phyloP scores from a whole-genome alignment of 64 coral and sea anemone genomes.

The Platygyra sinensis region DNA sequence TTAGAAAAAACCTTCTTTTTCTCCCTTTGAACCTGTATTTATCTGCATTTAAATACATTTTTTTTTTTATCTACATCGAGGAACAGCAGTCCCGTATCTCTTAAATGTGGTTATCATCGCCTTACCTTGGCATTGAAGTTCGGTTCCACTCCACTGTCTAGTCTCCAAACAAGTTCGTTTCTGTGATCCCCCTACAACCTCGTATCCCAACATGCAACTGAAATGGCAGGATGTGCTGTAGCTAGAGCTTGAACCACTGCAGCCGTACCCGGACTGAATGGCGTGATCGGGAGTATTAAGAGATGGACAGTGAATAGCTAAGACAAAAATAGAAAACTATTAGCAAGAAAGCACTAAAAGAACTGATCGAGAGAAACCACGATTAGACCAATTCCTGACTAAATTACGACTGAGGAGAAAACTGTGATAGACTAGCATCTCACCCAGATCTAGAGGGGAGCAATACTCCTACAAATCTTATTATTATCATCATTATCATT shows the following conservation, averaged over 20 bases:
- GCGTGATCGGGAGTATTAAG: slow-evolving; percentile 8
- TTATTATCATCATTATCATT: no score
- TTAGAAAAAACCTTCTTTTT: no score
- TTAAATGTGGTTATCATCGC: not conserved
- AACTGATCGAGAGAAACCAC: no score
- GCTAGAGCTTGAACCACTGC: not conserved
- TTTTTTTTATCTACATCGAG: no score
- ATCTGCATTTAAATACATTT: no score
- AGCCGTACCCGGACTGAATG: not conserved
- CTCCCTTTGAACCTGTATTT: no score
- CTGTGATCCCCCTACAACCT: not conserved
- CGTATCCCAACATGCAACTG: slow-evolving; percentile 28
- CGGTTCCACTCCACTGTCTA: slow-evolving; percentile 18
- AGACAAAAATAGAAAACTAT: not conserved
- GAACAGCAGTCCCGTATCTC: not conserved
- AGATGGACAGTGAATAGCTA: slow-evolving; percentile 28
- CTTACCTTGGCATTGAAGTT: slow-evolving; percentile 48
- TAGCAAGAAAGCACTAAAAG: no score
- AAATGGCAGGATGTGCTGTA: slow-evolving; percentile 43
- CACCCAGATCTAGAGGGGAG: no score
- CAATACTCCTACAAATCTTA: no score
- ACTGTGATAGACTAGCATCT: not conserved
- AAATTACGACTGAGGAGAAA: no score
- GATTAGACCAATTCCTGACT: no score
- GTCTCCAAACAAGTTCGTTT: slow-evolving; percentile 20